Conservation (phyloP, 2,113 vertebrate genomes). For the Vulpes ferrilata region DNA sequence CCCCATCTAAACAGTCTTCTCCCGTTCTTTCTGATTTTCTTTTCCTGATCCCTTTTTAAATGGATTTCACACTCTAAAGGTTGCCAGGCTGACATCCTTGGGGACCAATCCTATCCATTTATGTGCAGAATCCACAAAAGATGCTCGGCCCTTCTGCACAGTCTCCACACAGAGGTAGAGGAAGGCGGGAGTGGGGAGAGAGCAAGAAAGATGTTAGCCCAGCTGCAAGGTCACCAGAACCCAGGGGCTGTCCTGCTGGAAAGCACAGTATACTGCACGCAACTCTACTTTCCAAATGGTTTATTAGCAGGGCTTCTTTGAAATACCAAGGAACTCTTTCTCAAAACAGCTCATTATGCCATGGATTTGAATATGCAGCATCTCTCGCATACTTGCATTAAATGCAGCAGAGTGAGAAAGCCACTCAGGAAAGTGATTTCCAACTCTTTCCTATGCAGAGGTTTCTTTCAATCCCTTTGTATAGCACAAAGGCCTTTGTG, state of each 20-base stretch:
- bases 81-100: constrained; percentile 27
- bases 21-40: constrained; percentile 31
- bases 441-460: neutral
- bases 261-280: neutral
- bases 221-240: neutral
- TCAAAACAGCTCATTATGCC: constrained; percentile 42
- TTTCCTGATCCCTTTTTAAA: constrained; percentile 50
- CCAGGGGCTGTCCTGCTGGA: neutral
- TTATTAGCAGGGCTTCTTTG: constrained; percentile 23
- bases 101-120: constrained; percentile 25
- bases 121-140: constrained; percentile 12
- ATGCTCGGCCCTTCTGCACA: neutral
- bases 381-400: neutral
- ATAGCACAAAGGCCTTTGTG: neutral
- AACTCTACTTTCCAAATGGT: neutral
- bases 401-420: neutral
- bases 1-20: constrained; percentile 32
- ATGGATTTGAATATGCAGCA: constrained; percentile 9
- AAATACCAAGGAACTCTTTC: constrained; percentile 2
- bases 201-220: neutral
- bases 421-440: neutral
- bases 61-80: constrained; percentile 55
- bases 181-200: fast-evolving
- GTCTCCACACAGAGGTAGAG: neutral
- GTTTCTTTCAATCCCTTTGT: neutral